Evolutionary conservation across 2,113 vertebrate genomes (phyloP).

Genomic region (Deroptyus accipitrinus): DNA sequence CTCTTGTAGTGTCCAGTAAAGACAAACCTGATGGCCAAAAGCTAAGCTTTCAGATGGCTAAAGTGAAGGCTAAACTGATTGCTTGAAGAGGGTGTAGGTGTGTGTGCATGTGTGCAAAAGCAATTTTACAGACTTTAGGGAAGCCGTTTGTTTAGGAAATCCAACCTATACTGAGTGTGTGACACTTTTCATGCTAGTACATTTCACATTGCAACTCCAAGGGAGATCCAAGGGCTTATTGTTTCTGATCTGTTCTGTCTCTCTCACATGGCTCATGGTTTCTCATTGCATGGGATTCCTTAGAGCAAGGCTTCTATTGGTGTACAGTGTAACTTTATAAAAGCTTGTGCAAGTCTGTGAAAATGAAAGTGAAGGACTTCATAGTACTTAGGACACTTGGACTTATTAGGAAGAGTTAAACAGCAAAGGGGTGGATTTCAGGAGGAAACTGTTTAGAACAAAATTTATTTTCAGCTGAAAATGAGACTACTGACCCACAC

Average conservation of each 20-base stretch:
- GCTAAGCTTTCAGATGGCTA: neutral
- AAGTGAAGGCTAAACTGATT: neutral
- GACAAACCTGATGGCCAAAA: neutral
- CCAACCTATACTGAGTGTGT: neutral
- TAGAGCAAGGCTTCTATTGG: neutral
- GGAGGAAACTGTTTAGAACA: neutral
- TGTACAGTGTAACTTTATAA: neutral
- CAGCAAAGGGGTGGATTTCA: neutral
- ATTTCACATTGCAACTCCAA: neutral
- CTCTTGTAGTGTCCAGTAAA: neutral
- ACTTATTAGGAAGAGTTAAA: neutral
- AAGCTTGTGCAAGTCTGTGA: neutral
- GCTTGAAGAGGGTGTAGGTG: neutral
- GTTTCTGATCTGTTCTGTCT: neutral
- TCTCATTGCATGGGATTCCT: neutral
- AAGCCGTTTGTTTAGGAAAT: neutral
- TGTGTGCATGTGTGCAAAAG: neutral
- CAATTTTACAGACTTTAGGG: neutral
- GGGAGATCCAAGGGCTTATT: neutral
- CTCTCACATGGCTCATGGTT: neutral
- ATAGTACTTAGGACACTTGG: neutral
- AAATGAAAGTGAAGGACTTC: neutral
- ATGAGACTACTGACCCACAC: neutral
- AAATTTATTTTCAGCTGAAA: neutral
- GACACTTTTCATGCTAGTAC: neutral